Percentiles rank a stretch among this genome's conserved stretches.
Evolutionary conservation across 2,797 vertebrate genomes (phyloP).

Genomic region (Oophaga sylvatica): DNA sequence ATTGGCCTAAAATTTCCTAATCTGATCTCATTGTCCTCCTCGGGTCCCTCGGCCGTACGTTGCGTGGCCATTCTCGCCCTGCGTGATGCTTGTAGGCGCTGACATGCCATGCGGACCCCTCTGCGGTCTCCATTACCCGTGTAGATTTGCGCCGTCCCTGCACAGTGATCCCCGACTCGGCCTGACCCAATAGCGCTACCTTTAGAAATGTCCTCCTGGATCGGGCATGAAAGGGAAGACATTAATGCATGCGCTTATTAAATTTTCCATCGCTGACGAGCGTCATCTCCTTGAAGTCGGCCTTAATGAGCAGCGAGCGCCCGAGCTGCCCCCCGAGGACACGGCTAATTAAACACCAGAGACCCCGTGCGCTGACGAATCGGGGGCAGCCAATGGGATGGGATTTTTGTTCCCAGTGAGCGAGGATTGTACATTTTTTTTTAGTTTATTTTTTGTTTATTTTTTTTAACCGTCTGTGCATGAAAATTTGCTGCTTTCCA

Average conservation of each 20-base stretch:
- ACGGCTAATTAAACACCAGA: slow-evolving; percentile 50
- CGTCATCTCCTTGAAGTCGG: slow-evolving; percentile 39
- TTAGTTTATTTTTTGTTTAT: background rate
- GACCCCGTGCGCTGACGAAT: slow-evolving; percentile 4
- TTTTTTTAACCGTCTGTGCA: background rate
- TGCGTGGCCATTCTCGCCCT: too few species aligned
- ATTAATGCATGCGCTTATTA: slow-evolving; percentile 28
- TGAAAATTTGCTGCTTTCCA: too few species aligned
- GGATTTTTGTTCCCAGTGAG: background rate
- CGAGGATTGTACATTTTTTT: background rate
- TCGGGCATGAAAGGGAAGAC: background rate
- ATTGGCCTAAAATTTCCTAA: too few species aligned
- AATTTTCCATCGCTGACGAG: slow-evolving; percentile 35
- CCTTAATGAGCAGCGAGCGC: slow-evolving; percentile 26
- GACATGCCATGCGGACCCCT: background rate
- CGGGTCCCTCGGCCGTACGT: too few species aligned
- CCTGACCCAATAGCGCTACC: background rate
- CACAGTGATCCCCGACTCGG: background rate
- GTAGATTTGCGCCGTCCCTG: background rate
- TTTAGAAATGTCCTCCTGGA: slow-evolving; percentile 2
- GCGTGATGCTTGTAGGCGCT: too few species aligned
- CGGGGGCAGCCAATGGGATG: slow-evolving; percentile 14
- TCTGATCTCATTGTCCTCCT: too few species aligned
- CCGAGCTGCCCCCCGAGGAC: slow-evolving; percentile 9
- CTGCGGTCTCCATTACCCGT: background rate